Evolutionary conservation across 2,113 vertebrate genomes (phyloP).

Genomic region (Dolichallabes microphthalmus): DNA sequence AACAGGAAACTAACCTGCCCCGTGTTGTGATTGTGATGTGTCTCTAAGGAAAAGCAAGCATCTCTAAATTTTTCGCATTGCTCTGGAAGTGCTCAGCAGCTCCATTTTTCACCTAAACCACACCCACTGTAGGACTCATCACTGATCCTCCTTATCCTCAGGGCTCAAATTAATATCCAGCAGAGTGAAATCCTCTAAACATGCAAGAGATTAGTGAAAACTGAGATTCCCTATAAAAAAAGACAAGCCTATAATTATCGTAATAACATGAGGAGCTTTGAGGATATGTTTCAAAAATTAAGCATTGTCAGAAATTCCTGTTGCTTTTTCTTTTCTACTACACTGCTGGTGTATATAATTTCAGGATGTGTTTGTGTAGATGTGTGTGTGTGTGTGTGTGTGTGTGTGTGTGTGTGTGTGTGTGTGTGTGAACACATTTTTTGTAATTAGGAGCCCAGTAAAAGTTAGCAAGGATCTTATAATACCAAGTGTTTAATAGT

Average conservation of each 20-base stretch:
- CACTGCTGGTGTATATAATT: neutral
- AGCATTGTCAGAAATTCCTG: neutral
- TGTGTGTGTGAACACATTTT: neutral
- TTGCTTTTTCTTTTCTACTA: neutral
- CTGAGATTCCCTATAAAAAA: neutral
- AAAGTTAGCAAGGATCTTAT: neutral
- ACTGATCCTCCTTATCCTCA: constrained; percentile 11
- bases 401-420: neutral
- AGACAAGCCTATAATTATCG: neutral
- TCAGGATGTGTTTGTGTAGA: neutral
- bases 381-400: neutral
- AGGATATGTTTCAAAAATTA: neutral
- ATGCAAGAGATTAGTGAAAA: neutral
- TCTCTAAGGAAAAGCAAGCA: constrained; percentile 10
- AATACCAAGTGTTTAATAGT: neutral
- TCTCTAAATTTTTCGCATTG: neutral
- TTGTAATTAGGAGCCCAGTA: neutral
- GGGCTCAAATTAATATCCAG: neutral
- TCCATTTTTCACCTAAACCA: neutral
- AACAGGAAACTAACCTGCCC: constrained; percentile 37
- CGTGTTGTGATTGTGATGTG: constrained; percentile 9
- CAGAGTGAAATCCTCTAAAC: neutral
- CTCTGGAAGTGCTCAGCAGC: neutral
- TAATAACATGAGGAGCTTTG: neutral
- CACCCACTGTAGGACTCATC: constrained; percentile 12